Evolutionary conservation across 2,888 invertebrate genomes (phyloP), one percentile per base, ranked within the genome.

Genomic region (Zeuzera pyrina): DNA sequence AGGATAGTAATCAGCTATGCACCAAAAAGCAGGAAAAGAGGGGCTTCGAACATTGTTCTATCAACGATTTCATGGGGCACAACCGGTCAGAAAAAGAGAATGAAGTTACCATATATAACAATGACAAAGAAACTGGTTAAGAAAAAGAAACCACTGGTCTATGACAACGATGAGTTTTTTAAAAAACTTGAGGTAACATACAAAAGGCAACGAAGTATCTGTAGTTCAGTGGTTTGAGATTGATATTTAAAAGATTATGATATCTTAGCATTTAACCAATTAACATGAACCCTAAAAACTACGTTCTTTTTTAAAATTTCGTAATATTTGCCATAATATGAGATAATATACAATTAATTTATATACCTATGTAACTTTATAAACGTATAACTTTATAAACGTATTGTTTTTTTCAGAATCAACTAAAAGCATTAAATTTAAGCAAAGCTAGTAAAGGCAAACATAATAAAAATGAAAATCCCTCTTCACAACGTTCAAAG

Each of bases 321-420:
- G n/a, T n/a, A n/a, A n/a, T n/a, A n/a, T n/a, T n/a, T n/a, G n/a
- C n/a, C n/a, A n/a, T n/a, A n/a, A n/a, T n/a, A n/a, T n/a, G n/a
- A n/a, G n/a, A n/a, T n/a, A n/a, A n/a, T n/a, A n/a, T n/a, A n/a
- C n/a, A n/a, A n/a, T n/a, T n/a, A n/a, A n/a, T n/a, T n/a, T n/a
- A n/a, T n/a, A n/a, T n/a, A n/a, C n/a, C n/a, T n/a, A n/a, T n/a
- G n/a, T n/a, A n/a, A n/a, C n/a, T n/a, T n/a, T n/a, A n/a, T n/a
- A n/a, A n/a, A n/a, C n/a, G n/a, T n/a, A n/a, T n/a, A n/a, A n/a
- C n/a, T n/a, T n/a, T n/a, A n/a, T n/a, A n/a, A n/a, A n/a, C n/a
- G n/a, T n/a, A n/a, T n/a, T n/a, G n/a, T n/a, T n/a, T n/a, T 11
- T 65, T 66, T 7, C 60, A 83, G 84, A 77, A 59, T 49, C 84